Base-by-base conservation (phyloP, 2,797 vertebrate species). In the Alectoris magna region DNA sequence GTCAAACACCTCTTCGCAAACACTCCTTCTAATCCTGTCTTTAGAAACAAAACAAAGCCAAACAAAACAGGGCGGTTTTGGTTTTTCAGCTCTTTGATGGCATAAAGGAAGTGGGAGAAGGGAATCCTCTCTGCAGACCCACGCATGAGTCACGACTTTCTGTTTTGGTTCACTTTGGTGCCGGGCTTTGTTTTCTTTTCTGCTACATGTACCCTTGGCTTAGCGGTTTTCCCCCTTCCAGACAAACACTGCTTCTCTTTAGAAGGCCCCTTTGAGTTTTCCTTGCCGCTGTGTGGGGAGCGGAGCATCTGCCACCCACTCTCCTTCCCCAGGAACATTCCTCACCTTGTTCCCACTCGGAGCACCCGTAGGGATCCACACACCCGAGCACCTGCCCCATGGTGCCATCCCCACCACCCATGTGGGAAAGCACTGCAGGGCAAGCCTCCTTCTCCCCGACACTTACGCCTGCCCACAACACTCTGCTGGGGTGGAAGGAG, bases 261-360 rank as follows among this genome's bases (percentile, higher is more conserved):
- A 69, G 38, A 87, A 82, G n/a, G 31, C 24, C 18, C n/a, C 64
- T 51, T 3, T 3, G 7, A 58, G 19, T 24, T 76, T 67, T 23
- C 41, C 36, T 23, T 6, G 80, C 88, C 2, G 4, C 60, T 49
- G 70, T 4, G 49, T 24, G 34, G 13, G 76, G 29, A 74, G 48
- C 5, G 1, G 43, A 3, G 5, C 0, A 1, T 51, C 64, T 53
- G n/a, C 74, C 80, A 73, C 59, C 71, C n/a, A 31, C 49, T 66
- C 60, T 67, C 39, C 16, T 0, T 71, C 80, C 7, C 0, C 55
- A 77, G 76, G 83, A 89, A 95, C 95, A 95, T 92, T 94, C 51
- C 87, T 79, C 3, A 78, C 90, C 91, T 96, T 95, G 96, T 97
- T 95, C 85, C 86, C 39, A 34, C 77, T 87, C 93, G 38, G 51